These are phyloP conservation scores for Dicaeum eximium DNA, from an alignment of 2,113 vertebrate species.

Conservation along the genomic window DNA sequence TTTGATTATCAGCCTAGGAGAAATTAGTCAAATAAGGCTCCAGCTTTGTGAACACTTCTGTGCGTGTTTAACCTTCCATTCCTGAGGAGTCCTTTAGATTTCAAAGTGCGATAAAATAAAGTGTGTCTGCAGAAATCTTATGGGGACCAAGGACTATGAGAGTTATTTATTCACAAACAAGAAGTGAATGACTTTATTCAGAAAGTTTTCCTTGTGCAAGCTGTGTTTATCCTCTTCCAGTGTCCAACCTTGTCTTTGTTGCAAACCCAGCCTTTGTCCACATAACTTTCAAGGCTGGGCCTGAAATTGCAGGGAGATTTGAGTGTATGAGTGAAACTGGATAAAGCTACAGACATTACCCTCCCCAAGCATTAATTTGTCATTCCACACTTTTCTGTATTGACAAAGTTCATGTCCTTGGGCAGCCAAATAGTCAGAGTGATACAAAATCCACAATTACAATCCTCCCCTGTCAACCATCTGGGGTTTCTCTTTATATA, in stretches of 20 bases:
- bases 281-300: background rate
- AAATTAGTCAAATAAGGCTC: constrained; percentile 41
- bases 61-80: constrained; percentile 32
- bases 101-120: constrained; percentile 20
- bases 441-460: background rate
- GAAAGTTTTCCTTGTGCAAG: background rate
- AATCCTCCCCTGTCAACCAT: background rate
- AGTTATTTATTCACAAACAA: background rate
- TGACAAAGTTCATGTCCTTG: background rate
- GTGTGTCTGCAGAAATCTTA: background rate
- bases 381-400: background rate
- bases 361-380: background rate
- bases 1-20: constrained; percentile 59
- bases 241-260: background rate
- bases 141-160: background rate
- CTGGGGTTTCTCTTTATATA: background rate
- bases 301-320: background rate
- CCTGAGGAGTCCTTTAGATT: constrained; percentile 15
- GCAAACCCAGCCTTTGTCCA: background rate
- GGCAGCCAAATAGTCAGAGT: background rate
- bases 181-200: background rate
- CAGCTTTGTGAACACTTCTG: background rate
- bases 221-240: background rate
- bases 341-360: background rate
- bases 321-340: background rate